These are phyloP conservation scores for Acarapis woodi DNA, from an alignment of 1,140 invertebrate genomes.

Conservation along the genomic window DNA sequence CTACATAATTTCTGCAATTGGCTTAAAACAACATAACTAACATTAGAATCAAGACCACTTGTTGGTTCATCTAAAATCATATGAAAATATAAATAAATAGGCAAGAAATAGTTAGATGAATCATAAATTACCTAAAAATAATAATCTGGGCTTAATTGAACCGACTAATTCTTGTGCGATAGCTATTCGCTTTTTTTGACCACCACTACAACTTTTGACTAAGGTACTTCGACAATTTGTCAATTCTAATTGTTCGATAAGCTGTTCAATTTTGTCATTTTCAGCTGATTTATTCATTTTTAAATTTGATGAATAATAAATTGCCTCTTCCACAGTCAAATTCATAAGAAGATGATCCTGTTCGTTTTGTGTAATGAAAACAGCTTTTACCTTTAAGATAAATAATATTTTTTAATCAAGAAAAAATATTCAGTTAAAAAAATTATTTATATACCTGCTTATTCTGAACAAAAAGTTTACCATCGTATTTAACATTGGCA, in stretches of 20 bases:
- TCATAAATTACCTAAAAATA: too few species aligned
- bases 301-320: not conserved
- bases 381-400: not conserved
- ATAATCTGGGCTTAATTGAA: not conserved
- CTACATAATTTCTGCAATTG: constrained; percentile 1
- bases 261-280: constrained; percentile 43
- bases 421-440: too few species aligned
- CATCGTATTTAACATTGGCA: not conserved
- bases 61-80: constrained; percentile 19
- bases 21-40: not conserved
- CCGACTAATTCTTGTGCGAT: constrained; percentile 44
- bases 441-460: too few species aligned
- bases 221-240: constrained; percentile 1
- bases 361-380: constrained; percentile 17
- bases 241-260: constrained; percentile 5
- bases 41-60: constrained; percentile 30
- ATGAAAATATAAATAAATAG: too few species aligned
- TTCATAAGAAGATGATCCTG: constrained; percentile 64
- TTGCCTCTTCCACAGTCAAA: constrained; percentile 33
- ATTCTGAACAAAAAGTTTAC: not conserved
- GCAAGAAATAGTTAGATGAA: too few species aligned
- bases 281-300: constrained; percentile 16
- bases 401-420: too few species aligned
- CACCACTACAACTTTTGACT: constrained; percentile 23
- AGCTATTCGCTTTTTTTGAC: constrained; percentile 65